Base-by-base conservation (phyloP, 2,888 invertebrate genomes). In the Cryptus viduatorius region DNA sequence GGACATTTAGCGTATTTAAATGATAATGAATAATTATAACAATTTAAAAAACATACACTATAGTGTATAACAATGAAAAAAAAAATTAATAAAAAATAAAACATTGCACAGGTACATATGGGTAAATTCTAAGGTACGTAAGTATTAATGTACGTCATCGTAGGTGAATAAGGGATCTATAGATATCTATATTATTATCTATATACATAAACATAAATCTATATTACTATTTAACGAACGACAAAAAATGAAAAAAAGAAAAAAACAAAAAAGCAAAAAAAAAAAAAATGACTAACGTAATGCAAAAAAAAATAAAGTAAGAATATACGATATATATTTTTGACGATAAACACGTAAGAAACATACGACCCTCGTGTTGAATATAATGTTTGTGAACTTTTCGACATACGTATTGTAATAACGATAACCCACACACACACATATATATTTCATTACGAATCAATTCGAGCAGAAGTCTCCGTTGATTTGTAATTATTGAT, bases 341-440 rank as follows among this genome's bases (percentile, higher is more conserved):
- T 90, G 89, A 88, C 89, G 89, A 87, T 89, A 89, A 83, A 89
- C 87, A 87, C 86, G 85, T 89, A 89, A 89, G 89, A 84, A 87
- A 87, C 89, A 89, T 88, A 89, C 88, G 88, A 83, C 82, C 79
- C 84, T 82, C 82, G 84, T 86, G 83, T 86, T 76, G 86, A 86
- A 90, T 89, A 90, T 89, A 89, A 86, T 90, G 87, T 90, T 90
- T 90, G 90, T 90, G 90, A 92, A 86, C 91, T 90, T 86, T 91
- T 90, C 90, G 88, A 90, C 87, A 90, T 89, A 89, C 88, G 89
- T 89, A 89, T 88, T 79, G 77, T 82, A 79, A 79, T 82, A 78
- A 79, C 44, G 46, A 48, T 72, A 72, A 53, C 48, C 48, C 48
- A 78, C 42, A 50, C 31, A 72, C n/a, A 42, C 65, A 79, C 29